Conservation (phyloP, 2,888 invertebrate genomes). For the Melanostoma scalare region DNA sequence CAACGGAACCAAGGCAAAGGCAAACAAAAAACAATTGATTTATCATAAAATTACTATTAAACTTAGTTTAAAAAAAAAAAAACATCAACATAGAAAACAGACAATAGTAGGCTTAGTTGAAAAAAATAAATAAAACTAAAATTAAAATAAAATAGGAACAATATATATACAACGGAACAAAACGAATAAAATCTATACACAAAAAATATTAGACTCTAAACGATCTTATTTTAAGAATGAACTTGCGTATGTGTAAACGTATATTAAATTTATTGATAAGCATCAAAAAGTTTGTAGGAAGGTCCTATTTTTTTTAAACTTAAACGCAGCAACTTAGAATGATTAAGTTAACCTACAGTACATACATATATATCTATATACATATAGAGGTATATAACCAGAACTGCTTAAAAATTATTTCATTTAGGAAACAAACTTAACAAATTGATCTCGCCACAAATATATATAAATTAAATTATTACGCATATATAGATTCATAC, state of each 20-base stretch:
- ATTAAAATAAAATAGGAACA: slow-evolving; percentile 38
- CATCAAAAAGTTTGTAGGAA: too few species aligned
- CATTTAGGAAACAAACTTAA: too few species aligned
- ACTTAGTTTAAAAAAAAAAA: slow-evolving; percentile 32
- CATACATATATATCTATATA: too few species aligned
- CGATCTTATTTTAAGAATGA: neutral
- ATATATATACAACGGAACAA: slow-evolving; percentile 52
- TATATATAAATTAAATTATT: too few species aligned
- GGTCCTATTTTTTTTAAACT: neutral
- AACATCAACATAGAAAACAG: slow-evolving; percentile 73
- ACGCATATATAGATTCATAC: too few species aligned
- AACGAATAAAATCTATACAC: slow-evolving; percentile 60
- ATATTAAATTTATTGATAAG: too few species aligned
- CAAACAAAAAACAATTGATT: slow-evolving; percentile 29
- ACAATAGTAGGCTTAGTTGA: slow-evolving; percentile 76
- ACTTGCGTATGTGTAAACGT: too few species aligned
- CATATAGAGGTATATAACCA: too few species aligned
- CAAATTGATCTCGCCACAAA: too few species aligned
- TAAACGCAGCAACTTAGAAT: slow-evolving; percentile 6
- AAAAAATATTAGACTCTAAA: slow-evolving; percentile 1
- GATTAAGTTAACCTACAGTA: too few species aligned
- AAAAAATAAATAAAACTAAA: too few species aligned
- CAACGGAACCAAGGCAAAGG: slow-evolving; percentile 61
- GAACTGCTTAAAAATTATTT: neutral
- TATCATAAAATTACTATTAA: slow-evolving; percentile 52